Evolutionary conservation across 1,140 invertebrate species (phyloP).

Genomic region (Caenorhabditis tropicalis): DNA sequence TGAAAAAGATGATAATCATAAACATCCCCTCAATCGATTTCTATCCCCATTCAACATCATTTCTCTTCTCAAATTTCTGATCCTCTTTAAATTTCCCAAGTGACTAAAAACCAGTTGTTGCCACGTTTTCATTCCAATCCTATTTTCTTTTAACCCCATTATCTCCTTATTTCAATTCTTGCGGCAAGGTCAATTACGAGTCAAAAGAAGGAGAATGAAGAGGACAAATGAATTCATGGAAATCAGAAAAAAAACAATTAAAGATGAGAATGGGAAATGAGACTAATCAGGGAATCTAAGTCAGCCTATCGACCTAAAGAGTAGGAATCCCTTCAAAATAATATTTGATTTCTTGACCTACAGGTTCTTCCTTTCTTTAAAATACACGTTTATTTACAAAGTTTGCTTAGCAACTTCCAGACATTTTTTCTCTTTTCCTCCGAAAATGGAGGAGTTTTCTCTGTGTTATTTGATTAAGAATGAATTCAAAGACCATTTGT

Average conservation of each 20-base stretch:
- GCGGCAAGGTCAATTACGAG: slow-evolving; percentile 31
- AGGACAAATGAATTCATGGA: neutral
- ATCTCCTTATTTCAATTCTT: slow-evolving; percentile 27
- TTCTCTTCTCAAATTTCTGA: neutral
- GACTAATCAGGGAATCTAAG: neutral
- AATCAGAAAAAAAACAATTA: neutral
- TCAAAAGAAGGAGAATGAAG: neutral
- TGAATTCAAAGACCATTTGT: slow-evolving; percentile 29
- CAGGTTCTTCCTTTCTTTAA: neutral
- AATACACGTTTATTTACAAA: neutral
- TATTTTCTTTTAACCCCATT: slow-evolving; percentile 26
- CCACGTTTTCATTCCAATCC: neutral
- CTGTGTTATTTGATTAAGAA: neutral
- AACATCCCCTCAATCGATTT: neutral
- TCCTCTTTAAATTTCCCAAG: neutral
- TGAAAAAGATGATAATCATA: slow-evolving; percentile 45
- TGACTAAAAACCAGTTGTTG: neutral
- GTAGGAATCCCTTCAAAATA: neutral
- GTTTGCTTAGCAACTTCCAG: slow-evolving; percentile 19
- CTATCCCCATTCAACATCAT: neutral
- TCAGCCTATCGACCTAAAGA: too few relatives aligned
- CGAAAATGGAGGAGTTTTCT: slow-evolving; percentile 28
- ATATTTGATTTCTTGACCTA: neutral
- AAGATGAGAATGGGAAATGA: neutral
- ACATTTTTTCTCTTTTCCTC: neutral